Evolutionary conservation across 1,140 invertebrate genomes (phyloP), one percentile per base, ranked within the genome.

Genomic region (Calycopis cecrops): DNA sequence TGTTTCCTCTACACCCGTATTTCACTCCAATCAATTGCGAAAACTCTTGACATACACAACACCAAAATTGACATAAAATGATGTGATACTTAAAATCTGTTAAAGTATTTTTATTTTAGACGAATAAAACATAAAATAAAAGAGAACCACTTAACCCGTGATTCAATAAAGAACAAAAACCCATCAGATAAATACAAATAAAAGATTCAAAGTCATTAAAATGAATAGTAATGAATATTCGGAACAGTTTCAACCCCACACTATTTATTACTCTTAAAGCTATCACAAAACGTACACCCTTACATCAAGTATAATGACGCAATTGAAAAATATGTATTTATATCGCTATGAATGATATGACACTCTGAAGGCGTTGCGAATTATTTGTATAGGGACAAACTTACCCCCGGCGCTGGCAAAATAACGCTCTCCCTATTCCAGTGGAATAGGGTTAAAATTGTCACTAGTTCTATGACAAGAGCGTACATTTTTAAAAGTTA

Each of bases 251-350:
- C 35, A 14, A 49, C 53, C 60, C 57, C 52, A 57, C 58, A 59
- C 55, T 65, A 65, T 68, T 65, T 68, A 68, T 69, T 63, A 62
- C 62, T 60, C 59, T 76, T 64, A 78, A 77, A 76, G 59, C 66
- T 65, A 72, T 77, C 69, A 81, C 71, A 79, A 72, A 76, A 67
- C 56, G 40, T 62, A 72, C 74, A 71, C 76, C 71, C 69, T 67
- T 64, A 64, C 57, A 62, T 66, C 60, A 60, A 55, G 64, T 68
- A 73, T 75, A 77, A 83, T 77, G 71, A 69, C 59, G 69, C 77
- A 74, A 85, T 76, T 72, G 72, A 81, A 85, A 63, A 83, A 85
- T 79, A 80, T 82, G 75, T 81, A 85, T 82, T 82, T 77, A 74
- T 84, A 76, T 80, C 68, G 47, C 63, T 68, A 78, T 83, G 77